A percentile compares a stretch with the other conserved stretches of the same genome.
These are phyloP conservation scores for Lycia hirtaria DNA, from an alignment of 2,888 invertebrate species.

Conservation along the genomic window DNA sequence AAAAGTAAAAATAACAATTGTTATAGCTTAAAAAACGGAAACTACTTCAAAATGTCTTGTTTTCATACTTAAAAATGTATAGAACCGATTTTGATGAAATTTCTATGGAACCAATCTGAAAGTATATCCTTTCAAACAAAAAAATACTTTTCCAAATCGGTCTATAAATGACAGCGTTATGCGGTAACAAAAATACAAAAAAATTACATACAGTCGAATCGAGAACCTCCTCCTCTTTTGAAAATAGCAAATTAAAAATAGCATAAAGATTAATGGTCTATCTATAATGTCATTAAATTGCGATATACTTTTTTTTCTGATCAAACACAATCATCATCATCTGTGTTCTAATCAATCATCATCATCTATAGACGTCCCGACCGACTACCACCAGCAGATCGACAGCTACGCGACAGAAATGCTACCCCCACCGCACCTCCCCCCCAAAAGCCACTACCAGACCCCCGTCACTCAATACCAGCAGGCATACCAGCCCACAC, in stretches of 20 bases:
- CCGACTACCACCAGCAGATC: slow-evolving; percentile 81
- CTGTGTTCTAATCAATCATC: slow-evolving; percentile 55
- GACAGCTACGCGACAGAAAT: slow-evolving; percentile 80
- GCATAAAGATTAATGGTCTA: no score
- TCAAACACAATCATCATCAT: slow-evolving; percentile 34
- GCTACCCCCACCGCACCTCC: slow-evolving; percentile 70
- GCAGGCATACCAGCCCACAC: slow-evolving; percentile 38
- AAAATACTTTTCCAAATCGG: no score
- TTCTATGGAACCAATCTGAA: no score
- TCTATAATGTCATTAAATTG: no score
- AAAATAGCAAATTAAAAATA: no score
- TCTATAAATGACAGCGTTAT: no score
- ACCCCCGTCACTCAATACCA: slow-evolving; percentile 56
- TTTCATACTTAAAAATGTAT: background rate
- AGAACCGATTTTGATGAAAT: no score
- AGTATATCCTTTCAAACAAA: no score
- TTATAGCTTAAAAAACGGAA: background rate
- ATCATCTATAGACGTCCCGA: slow-evolving; percentile 62
- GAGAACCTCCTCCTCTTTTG: no score
- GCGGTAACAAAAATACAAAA: no score
- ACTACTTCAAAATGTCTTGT: background rate
- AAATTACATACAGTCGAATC: no score
- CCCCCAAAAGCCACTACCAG: slow-evolving; percentile 75
- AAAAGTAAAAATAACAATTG: background rate
- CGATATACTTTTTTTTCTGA: slow-evolving; percentile 34